These are phyloP conservation scores for Cariama cristata DNA, from an alignment of 2,113 vertebrate species.

Conservation along the genomic window DNA sequence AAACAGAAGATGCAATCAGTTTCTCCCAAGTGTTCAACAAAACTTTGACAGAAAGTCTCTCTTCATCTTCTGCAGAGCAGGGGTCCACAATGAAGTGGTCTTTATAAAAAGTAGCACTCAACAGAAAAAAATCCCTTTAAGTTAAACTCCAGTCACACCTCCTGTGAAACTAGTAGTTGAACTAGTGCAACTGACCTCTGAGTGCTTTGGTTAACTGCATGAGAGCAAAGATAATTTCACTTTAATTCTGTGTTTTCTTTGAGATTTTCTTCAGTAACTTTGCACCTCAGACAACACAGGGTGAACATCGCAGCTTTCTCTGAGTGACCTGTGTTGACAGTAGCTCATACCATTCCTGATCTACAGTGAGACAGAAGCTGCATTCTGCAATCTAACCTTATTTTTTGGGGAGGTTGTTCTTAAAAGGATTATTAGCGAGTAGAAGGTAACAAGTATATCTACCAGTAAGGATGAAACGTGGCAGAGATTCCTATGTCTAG, in stretches of 20 bases:
- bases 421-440: not conserved
- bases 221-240: not conserved
- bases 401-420: not conserved
- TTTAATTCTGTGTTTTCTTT: not conserved
- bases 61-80: not conserved
- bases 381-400: not conserved
- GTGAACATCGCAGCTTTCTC: accelerated
- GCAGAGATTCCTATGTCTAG: not conserved
- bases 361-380: not conserved
- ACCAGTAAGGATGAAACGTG: accelerated
- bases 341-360: not conserved
- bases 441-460: not conserved
- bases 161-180: not conserved
- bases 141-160: not conserved
- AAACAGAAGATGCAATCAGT: not conserved
- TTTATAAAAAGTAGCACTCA: not conserved
- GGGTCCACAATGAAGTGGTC: not conserved
- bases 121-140: not conserved
- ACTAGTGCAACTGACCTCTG: not conserved
- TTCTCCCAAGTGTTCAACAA: not conserved
- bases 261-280: not conserved
- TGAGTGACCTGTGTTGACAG: not conserved
- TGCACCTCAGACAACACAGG: accelerated
- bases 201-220: not conserved
- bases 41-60: not conserved